Percentiles rank a stretch among this genome's conserved stretches.
These are phyloP conservation scores for Panzeria rudis DNA, from an alignment of 2,888 invertebrate genomes.

Conservation along the genomic window DNA sequence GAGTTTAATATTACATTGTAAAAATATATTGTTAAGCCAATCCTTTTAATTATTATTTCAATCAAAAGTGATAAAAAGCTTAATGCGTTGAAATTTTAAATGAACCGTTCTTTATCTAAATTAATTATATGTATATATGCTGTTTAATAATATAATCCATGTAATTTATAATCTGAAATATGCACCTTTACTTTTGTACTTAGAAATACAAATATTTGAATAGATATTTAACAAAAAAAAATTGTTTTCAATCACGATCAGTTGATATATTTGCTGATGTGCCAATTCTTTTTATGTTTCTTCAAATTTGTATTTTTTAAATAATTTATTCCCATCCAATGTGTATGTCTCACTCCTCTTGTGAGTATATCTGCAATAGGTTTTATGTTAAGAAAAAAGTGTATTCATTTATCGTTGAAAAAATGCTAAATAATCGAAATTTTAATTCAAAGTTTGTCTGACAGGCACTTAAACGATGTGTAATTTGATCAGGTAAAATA, in stretches of 20 bases:
- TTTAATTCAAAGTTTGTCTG: not conserved
- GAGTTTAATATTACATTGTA: not conserved
- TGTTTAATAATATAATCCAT: no score
- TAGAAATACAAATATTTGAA: not conserved
- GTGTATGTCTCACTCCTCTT: not conserved
- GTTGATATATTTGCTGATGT: not conserved
- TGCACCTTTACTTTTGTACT: not conserved
- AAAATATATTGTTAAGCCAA: no score
- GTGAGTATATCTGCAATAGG: not conserved
- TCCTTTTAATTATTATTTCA: no score
- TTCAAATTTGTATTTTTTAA: not conserved
- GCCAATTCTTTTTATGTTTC: not conserved
- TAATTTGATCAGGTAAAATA: not conserved
- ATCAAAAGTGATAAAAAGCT: no score
- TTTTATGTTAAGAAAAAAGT: not conserved
- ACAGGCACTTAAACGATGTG: constrained; percentile 6
- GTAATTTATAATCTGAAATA: no score
- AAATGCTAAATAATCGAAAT: constrained; percentile 1
- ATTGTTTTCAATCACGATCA: not conserved
- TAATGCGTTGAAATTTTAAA: no score
- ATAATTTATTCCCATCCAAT: not conserved
- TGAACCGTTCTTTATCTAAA: no score
- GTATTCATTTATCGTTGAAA: not conserved
- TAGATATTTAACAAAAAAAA: not conserved
- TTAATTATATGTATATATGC: no score